These are phyloP conservation scores for Melipona beecheii DNA, from an alignment of 2,888 invertebrate species.

Conservation along the genomic window DNA sequence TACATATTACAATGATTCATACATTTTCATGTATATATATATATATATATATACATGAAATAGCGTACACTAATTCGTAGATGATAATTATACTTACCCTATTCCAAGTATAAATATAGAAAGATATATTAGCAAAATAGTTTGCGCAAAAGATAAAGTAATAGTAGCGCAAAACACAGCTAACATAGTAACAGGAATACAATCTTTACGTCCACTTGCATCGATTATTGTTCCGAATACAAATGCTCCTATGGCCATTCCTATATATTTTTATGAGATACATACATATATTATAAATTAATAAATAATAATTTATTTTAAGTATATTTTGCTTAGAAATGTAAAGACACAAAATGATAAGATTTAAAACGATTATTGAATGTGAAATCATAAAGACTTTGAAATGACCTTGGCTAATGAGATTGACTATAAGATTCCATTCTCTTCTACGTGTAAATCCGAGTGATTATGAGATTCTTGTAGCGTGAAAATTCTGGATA, in stretches of 20 bases:
- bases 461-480: neutral
- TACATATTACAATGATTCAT: neutral
- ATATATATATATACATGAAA: neutral
- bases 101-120: constrained; percentile 82
- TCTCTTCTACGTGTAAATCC: neutral
- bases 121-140: constrained; percentile 77
- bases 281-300: neutral
- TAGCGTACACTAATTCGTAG: neutral
- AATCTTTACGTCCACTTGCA: constrained; percentile 81
- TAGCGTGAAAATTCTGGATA: neutral
- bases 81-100: constrained; percentile 77
- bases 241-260: constrained; percentile 81
- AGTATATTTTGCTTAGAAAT: neutral
- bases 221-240: constrained; percentile 81
- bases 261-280: constrained; percentile 64
- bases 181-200: constrained; percentile 80
- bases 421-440: neutral
- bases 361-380: neutral
- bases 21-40: neutral
- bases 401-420: neutral
- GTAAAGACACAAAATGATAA: neutral
- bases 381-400: neutral
- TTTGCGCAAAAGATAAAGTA: constrained; percentile 82
- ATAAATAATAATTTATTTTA: neutral
- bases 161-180: constrained; percentile 81